Conservation (phyloP, 92 coral and sea anemone genomes). For the Umimayanthus chanpuru region DNA sequence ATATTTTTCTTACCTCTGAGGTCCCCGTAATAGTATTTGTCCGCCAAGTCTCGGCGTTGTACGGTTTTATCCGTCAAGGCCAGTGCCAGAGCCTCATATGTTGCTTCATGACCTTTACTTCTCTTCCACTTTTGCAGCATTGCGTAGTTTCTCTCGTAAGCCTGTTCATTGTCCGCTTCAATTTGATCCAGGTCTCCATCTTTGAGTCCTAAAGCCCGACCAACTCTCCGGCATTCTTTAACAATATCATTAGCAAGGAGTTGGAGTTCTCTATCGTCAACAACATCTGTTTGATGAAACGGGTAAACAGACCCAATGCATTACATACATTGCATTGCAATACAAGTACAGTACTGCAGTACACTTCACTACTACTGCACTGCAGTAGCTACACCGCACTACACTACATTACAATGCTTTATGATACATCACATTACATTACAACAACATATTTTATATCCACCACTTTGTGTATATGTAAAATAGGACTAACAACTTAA, state of each 20-base stretch:
- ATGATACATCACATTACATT: too few relatives aligned
- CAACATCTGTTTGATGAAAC: neutral
- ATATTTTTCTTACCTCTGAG: neutral
- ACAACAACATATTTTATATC: too few relatives aligned
- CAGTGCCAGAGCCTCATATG: slow-evolving; percentile 47
- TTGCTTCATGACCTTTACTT: slow-evolving; percentile 56
- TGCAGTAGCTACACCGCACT: too few relatives aligned
- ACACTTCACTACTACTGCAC: too few relatives aligned
- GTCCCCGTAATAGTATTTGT: slow-evolving; percentile 44
- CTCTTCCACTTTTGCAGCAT: slow-evolving; percentile 69
- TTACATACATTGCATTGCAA: too few relatives aligned
- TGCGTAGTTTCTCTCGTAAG: slow-evolving; percentile 48
- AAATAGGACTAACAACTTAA: too few relatives aligned
- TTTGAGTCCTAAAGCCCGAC: slow-evolving; percentile 48
- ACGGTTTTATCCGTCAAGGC: slow-evolving; percentile 52
- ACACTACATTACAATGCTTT: too few relatives aligned
- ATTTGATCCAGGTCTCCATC: slow-evolving; percentile 50
- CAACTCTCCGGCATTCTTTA: slow-evolving; percentile 53
- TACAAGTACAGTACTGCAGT: too few relatives aligned
- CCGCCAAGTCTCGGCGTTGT: slow-evolving; percentile 49
- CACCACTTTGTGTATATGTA: too few relatives aligned
- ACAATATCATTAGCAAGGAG: slow-evolving; percentile 46
- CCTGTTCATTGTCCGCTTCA: slow-evolving; percentile 21
- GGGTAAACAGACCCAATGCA: too few relatives aligned
- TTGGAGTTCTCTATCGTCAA: slow-evolving; percentile 18